A percentile compares a stretch with the other conserved stretches of the same genome.
Evolutionary conservation across 2,888 invertebrate genomes (phyloP).

Genomic region (Hemicrepidius hirtus): DNA sequence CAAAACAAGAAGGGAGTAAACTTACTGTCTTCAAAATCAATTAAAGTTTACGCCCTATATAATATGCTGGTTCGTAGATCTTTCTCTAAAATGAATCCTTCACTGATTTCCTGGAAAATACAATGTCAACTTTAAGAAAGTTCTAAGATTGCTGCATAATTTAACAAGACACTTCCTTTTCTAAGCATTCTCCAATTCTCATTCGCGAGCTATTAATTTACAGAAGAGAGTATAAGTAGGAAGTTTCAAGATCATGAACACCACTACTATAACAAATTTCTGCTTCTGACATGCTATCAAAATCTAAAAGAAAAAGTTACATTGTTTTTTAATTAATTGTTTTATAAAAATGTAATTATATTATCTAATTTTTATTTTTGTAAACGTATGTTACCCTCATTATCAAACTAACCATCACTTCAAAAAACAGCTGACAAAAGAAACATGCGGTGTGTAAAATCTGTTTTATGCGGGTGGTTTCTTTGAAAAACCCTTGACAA

Average conservation of each 20-base stretch:
- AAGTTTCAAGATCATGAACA: not conserved
- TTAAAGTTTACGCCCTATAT: too few species aligned
- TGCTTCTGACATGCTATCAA: not conserved
- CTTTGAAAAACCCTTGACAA: slow-evolving; percentile 20
- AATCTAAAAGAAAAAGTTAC: too few species aligned
- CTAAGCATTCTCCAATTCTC: slow-evolving; percentile 2
- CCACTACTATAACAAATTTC: not conserved
- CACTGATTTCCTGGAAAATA: not conserved
- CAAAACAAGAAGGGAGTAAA: too few species aligned
- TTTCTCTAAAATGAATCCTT: not conserved
- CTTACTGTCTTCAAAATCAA: too few species aligned
- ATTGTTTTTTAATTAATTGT: too few species aligned
- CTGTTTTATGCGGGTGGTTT: slow-evolving; percentile 27
- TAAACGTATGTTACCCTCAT: not conserved
- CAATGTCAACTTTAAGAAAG: slow-evolving; percentile 22
- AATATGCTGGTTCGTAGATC: too few species aligned
- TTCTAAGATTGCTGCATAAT: slow-evolving; percentile 23
- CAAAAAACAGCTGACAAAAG: slow-evolving; percentile 10
- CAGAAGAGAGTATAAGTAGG: not conserved
- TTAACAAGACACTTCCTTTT: slow-evolving; percentile 12
- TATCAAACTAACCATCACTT: not conserved
- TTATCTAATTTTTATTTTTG: not conserved
- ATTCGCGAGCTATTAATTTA: slow-evolving; percentile 8
- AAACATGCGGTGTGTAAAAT: slow-evolving; percentile 26
- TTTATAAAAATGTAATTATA: too few species aligned